A percentile compares a stretch with the other conserved stretches of the same genome.
Conservation (phyloP, 1,140 invertebrate species). For the Nasonia giraulti region DNA sequence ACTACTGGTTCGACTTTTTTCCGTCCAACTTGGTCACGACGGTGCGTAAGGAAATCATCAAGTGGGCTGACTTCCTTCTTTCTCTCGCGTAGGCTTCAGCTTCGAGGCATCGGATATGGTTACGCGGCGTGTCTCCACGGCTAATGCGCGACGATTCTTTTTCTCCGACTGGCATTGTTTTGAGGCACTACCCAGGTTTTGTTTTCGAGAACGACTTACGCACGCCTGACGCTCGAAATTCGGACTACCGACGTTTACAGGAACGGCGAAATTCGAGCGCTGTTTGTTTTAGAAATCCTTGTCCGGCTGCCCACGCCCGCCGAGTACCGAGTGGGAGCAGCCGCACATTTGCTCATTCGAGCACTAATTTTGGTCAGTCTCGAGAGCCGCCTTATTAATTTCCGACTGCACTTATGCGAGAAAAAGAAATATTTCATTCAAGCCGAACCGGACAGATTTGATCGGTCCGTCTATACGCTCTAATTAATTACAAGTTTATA, state of each 20-base stretch:
- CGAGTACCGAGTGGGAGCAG: slow-evolving; percentile 53
- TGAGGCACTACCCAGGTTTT: too few species aligned
- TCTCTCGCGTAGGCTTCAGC: not conserved
- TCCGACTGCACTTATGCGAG: too few species aligned
- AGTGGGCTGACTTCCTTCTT: slow-evolving; percentile 3
- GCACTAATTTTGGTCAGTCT: slow-evolving; percentile 52
- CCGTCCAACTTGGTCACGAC: not conserved
- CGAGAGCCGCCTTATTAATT: too few species aligned
- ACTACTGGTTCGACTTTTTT: not conserved
- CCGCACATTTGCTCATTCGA: not conserved
- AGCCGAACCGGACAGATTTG: not conserved
- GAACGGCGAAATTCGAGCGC: too few species aligned
- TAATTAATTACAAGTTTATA: not conserved
- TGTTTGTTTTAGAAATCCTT: too few species aligned
- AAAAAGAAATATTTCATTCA: not conserved
- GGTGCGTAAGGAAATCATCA: not conserved
- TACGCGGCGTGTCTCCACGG: not conserved
- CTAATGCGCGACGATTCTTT: too few species aligned
- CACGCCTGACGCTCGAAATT: too few species aligned
- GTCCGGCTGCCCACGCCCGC: too few species aligned
- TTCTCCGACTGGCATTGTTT: too few species aligned
- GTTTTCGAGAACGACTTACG: too few species aligned
- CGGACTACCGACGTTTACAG: too few species aligned
- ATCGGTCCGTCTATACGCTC: not conserved
- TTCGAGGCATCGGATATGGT: not conserved